A percentile compares a stretch with the other conserved stretches of the same genome.
These are phyloP conservation scores for Phoxinus dragarum DNA, from an alignment of 2,797 vertebrate genomes.

Conservation along the genomic window DNA sequence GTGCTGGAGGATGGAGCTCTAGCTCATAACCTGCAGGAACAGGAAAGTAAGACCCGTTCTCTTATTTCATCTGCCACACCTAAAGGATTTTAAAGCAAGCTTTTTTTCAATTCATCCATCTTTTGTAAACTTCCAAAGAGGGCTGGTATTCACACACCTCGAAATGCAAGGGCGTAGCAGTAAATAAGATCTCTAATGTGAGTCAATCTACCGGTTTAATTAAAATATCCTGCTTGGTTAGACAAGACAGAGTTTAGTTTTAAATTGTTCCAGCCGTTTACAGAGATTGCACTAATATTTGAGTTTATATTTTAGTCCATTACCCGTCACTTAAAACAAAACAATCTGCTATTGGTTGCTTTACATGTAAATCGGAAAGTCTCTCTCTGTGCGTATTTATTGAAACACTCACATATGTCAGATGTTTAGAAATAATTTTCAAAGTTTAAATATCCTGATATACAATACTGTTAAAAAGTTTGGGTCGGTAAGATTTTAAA, in stretches of 20 bases:
- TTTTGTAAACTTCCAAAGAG: conserved; percentile 11
- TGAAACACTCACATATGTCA: not conserved
- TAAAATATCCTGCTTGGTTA: not conserved
- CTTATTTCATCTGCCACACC: conserved; percentile 9
- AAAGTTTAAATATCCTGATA: not conserved
- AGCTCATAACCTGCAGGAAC: conserved; percentile 81
- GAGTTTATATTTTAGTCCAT: not conserved
- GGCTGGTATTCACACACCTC: not conserved
- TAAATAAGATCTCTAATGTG: not conserved
- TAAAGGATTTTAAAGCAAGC: not conserved
- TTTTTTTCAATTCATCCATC: not conserved
- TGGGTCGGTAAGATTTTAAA: not conserved
- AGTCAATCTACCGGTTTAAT: not conserved
- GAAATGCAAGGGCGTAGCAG: conserved; percentile 14
- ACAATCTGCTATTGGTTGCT: not conserved
- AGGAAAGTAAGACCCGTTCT: conserved; percentile 78
- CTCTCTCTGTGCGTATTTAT: not conserved
- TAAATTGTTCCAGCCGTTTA: not conserved
- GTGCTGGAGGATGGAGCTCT: conserved; percentile 78
- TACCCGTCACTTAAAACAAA: not conserved
- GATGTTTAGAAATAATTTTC: not conserved
- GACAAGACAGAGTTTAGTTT: not conserved
- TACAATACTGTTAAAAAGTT: not conserved
- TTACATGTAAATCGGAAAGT: not conserved
- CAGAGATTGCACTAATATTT: not conserved